phyloP scores from a whole-genome alignment of 2,888 invertebrate genomes.

The Dolomedes plantarius region DNA sequence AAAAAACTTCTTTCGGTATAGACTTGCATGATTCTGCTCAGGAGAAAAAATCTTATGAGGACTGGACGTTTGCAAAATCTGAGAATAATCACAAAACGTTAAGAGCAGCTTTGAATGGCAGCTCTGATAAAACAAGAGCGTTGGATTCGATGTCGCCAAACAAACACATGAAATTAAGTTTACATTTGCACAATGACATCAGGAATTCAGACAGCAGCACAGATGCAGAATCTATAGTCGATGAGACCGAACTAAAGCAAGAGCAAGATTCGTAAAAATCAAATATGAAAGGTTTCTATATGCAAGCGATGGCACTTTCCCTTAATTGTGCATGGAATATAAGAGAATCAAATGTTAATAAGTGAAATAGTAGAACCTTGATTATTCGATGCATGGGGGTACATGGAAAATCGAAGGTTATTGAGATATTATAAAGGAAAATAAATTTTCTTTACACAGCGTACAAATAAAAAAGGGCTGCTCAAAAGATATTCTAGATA shows the following conservation, averaged over 20 bases:
- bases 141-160: neutral
- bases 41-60: neutral
- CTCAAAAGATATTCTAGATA: too few species aligned
- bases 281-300: too few species aligned
- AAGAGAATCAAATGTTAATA: too few species aligned
- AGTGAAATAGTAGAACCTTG: too few species aligned
- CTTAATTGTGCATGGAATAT: too few species aligned
- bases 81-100: neutral
- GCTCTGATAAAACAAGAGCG: neutral
- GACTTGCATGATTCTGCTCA: neutral
- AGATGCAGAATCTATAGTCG: slow-evolving; percentile 12
- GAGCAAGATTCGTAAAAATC: neutral
- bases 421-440: too few species aligned
- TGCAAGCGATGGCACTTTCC: too few species aligned
- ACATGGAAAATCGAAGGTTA: too few species aligned
- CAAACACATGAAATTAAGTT: neutral
- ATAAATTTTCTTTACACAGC: too few species aligned
- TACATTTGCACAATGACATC: neutral
- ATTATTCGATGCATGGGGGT: too few species aligned
- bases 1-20: too few species aligned
- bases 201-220: slow-evolving; percentile 21
- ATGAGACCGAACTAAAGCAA: slow-evolving; percentile 5
- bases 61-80: neutral
- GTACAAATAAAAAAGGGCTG: too few species aligned
- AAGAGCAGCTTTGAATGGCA: slow-evolving; percentile 12